Conservation (phyloP, 2,888 invertebrate genomes). For the Gymnoscelis rufifasciata region DNA sequence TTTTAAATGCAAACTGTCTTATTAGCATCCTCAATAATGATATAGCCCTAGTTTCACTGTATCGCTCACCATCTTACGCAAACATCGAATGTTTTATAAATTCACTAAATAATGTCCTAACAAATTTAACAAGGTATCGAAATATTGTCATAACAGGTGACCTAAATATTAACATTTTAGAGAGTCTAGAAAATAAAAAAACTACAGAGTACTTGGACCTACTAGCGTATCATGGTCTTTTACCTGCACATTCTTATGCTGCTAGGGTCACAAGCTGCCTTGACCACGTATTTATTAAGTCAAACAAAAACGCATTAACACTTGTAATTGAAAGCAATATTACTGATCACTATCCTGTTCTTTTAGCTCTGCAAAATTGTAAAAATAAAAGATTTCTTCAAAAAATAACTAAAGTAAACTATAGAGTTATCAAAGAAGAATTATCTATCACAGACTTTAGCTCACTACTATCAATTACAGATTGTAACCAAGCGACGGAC, state of each 20-base stretch:
- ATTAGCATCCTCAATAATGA: not conserved
- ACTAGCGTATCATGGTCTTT: not conserved
- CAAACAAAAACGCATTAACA: not conserved
- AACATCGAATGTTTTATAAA: not conserved
- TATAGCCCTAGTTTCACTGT: not conserved
- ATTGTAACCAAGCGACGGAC: not conserved
- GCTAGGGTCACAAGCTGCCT: not conserved
- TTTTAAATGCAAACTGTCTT: not conserved
- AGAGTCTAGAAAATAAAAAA: too few species aligned
- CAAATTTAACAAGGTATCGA: not conserved
- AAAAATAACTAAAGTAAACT: not conserved
- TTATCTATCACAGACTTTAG: not conserved
- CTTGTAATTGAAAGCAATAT: not conserved
- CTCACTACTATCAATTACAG: not conserved
- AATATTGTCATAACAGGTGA: not conserved
- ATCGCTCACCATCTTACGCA: not conserved
- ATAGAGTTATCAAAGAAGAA: not conserved
- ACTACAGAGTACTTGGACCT: not conserved
- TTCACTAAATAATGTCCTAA: not conserved
- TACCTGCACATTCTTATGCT: not conserved
- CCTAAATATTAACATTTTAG: not conserved
- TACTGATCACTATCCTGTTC: not conserved
- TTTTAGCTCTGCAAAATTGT: not conserved
- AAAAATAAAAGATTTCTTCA: not conserved
- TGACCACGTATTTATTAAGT: not conserved